Evolutionary conservation across 2,113 vertebrate species (phyloP).

Genomic region (Hippocampus barbouri): DNA sequence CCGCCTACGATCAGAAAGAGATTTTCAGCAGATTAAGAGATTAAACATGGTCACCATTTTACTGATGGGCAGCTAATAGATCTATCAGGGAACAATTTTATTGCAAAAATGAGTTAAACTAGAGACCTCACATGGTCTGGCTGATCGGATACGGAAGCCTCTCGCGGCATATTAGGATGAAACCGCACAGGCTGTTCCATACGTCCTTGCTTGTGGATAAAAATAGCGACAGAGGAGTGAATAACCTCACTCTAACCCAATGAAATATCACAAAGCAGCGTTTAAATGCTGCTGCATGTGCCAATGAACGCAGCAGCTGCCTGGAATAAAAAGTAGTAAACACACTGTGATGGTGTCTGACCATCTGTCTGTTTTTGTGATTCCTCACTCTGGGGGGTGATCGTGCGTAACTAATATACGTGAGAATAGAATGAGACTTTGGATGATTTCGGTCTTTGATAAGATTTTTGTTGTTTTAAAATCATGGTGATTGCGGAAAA

Average conservation of each 20-base stretch:
- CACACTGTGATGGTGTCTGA: conserved; percentile 11
- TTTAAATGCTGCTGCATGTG: conserved; percentile 41
- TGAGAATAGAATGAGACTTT: neutral
- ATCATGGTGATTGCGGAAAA: neutral
- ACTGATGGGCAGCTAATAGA: conserved; percentile 54
- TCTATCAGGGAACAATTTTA: conserved; percentile 20
- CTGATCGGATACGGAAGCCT: conserved; percentile 44
- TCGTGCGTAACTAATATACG: conserved; percentile 10
- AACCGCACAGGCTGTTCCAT: conserved; percentile 26
- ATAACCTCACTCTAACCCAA: conserved; percentile 23
- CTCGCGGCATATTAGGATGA: conserved; percentile 50
- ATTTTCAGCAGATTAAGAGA: conserved; percentile 53
- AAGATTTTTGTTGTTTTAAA: neutral
- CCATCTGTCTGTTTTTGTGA: conserved; percentile 47
- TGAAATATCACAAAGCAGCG: conserved; percentile 34
- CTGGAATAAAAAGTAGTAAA: conserved; percentile 26
- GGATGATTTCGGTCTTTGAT: neutral
- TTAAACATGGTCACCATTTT: conserved; percentile 38
- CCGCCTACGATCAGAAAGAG: conserved; percentile 28
- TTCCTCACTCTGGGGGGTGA: conserved; percentile 33
- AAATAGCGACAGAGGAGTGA: conserved; percentile 54
- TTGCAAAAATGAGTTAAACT: conserved; percentile 14
- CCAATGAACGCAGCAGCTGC: conserved; percentile 34
- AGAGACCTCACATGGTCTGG: conserved; percentile 20
- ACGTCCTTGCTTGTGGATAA: conserved; percentile 20